Conservation (phyloP, 2,113 vertebrate species). For the Heterochromis multidens region DNA sequence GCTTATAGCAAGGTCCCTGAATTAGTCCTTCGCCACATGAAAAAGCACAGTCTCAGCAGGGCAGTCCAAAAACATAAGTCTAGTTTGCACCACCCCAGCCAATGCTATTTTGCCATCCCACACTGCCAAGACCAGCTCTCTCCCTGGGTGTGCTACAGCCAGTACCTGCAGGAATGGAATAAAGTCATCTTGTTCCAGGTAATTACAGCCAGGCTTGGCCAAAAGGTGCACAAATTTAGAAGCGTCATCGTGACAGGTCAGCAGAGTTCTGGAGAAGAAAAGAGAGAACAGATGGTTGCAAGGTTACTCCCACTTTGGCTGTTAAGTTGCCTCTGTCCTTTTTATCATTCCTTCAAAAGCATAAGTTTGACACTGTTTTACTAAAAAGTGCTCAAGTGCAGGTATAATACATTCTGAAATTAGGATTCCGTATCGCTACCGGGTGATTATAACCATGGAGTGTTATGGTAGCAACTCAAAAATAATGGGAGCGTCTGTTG, state of each 20-base stretch:
- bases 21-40: constrained; percentile 24
- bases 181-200: constrained; percentile 96
- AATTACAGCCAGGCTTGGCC: constrained; percentile 87
- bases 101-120: constrained; percentile 11
- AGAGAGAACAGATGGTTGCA: constrained; percentile 75
- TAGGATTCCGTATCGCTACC: constrained; percentile 55
- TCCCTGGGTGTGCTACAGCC: constrained; percentile 49
- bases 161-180: constrained; percentile 95
- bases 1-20: constrained; percentile 5
- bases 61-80: constrained; percentile 5
- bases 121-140: constrained; percentile 38
- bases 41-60: constrained; percentile 27
- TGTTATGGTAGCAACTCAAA: constrained; percentile 1
- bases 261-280: constrained; percentile 81
- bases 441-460: constrained; percentile 22
- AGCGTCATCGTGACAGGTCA: constrained; percentile 91
- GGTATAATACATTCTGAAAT: constrained; percentile 60
- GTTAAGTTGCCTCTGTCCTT: background rate
- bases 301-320: constrained; percentile 40
- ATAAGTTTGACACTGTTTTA: constrained; percentile 12
- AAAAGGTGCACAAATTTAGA: constrained; percentile 93
- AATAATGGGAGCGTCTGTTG: constrained; percentile 28
- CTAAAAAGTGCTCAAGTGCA: constrained; percentile 5
- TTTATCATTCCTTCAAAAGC: constrained; percentile 7
- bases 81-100: constrained; percentile 24